Base-by-base conservation (phyloP, 2,888 invertebrate species). In the Coecobrya sp. region DNA sequence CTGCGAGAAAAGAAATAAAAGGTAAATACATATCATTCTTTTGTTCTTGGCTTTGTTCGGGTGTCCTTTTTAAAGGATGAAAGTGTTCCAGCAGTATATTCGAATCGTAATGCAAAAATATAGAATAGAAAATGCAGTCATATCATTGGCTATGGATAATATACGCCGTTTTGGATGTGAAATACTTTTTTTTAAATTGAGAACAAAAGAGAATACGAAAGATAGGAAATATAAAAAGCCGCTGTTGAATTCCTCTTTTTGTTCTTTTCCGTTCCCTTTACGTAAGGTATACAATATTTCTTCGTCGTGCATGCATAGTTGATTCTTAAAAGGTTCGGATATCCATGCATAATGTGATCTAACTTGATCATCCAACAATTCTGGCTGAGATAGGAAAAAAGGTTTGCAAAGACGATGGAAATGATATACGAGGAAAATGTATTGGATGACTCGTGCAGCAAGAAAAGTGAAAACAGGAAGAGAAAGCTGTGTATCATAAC, bases 311-410 rank as follows among this genome's bases (percentile, higher is more conserved):
- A 70, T 86, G 86, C 86, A 86, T 70, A 70, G 70, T 70, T 86
- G 86, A 70, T 86, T 86, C 55, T n/a, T 68, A 73, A 86, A 86
- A 70, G 86, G 70, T 49, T 86, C 30, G 73, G 55, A 86, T 73
- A 70, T 73, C 86, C 86, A 86, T 86, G 86, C 86, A 86, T 86
- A 73, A 86, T 86, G 86, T 86, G 86, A 86, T 73, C 86, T 86
- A 70, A 55, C 52, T 86, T 86, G 86, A 86, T 86, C 85, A 85
- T 85, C 68, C 68, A 19, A 49, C 68, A 68, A 68, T 62, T 82
- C 62, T 82, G 11, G 8, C 55, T 36, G 13, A n/a, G 5, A 55
- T 2, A 42, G 16, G 16, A 45, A 82, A 42, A 82, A 82, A 30
- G 36, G 5, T n/a, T n/a, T n/a, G n/a, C n/a, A 49, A 30, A 25